phyloP scores from a whole-genome alignment of 2,797 vertebrate species.

The Esox lucius region DNA sequence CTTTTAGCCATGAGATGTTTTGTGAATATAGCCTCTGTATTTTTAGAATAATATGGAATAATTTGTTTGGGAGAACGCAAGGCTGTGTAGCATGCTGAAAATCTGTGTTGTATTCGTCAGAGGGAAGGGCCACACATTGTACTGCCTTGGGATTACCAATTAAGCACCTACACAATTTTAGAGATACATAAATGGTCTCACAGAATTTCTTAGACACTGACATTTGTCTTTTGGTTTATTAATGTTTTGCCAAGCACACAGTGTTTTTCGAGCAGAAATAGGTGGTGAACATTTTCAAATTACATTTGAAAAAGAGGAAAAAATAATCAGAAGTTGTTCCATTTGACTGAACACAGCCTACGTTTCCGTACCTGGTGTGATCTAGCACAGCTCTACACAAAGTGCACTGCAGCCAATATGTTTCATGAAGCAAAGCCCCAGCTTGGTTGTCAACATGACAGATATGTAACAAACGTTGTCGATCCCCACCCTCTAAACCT shows the following conservation, averaged over 20 bases:
- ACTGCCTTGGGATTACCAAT: too few species aligned
- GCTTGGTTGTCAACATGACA: conserved; percentile 24
- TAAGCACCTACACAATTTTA: too few species aligned
- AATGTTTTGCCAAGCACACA: conserved; percentile 61
- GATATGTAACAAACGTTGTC: conserved; percentile 26
- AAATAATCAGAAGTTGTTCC: conserved; percentile 13
- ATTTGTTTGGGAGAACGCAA: too few species aligned
- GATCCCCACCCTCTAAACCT: too few species aligned
- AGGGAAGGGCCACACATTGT: too few species aligned
- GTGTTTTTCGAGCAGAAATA: conserved; percentile 48
- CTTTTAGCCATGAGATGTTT: too few species aligned
- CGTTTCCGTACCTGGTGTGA: not conserved
- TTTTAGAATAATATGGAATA: too few species aligned
- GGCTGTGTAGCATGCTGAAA: too few species aligned
- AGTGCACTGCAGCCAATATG: conserved; percentile 24
- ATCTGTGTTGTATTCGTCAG: too few species aligned
- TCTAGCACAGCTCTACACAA: conserved; percentile 11
- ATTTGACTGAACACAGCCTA: conserved; percentile 4
- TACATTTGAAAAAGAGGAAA: conserved; percentile 38
- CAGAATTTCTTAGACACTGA: conserved; percentile 32
- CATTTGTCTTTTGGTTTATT: conserved; percentile 60
- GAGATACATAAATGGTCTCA: too few species aligned
- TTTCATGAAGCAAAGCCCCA: conserved; percentile 18
- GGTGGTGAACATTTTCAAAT: conserved; percentile 37
- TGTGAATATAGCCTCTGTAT: too few species aligned